Evolutionary conservation across 92 coral and sea anemone species (phyloP).

Genomic region (Diadumene lineata): DNA sequence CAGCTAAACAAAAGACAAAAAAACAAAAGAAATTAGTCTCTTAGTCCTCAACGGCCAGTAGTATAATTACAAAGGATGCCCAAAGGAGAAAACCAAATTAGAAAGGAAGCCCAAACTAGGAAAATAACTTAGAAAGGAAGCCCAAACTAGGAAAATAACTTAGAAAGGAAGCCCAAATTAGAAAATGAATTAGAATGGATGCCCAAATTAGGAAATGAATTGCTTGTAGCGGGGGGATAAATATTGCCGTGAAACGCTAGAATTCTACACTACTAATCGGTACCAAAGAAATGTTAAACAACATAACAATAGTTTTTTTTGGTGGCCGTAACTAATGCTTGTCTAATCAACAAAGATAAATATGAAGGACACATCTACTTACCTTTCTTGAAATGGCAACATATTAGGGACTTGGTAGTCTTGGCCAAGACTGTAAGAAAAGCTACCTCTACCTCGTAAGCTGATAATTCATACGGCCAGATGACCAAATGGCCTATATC

Average conservation of each 20-base stretch:
- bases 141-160: background rate
- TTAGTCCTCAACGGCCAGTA: background rate
- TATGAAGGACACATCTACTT: background rate
- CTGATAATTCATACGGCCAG: constrained; percentile 67
- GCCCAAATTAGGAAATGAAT: too few relatives aligned
- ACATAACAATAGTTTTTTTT: too few relatives aligned
- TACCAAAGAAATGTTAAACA: too few relatives aligned
- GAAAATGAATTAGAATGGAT: background rate
- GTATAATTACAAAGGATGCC: too few relatives aligned
- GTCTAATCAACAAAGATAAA: too few relatives aligned
- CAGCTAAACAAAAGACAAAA: constrained; percentile 38
- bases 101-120: background rate
- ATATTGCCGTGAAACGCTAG: too few relatives aligned
- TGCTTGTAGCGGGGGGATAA: too few relatives aligned
- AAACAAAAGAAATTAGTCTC: background rate
- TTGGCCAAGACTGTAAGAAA: constrained; percentile 57
- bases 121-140: background rate
- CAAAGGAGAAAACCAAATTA: background rate
- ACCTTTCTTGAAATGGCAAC: constrained; percentile 82
- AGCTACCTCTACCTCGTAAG: constrained; percentile 65
- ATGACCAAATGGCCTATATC: constrained; percentile 85
- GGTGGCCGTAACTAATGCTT: too few relatives aligned
- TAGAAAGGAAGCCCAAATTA: background rate
- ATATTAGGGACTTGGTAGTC: constrained; percentile 54
- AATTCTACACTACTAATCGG: too few relatives aligned